Base-by-base conservation (phyloP, 2,888 invertebrate species). In the Griposia aprilina region DNA sequence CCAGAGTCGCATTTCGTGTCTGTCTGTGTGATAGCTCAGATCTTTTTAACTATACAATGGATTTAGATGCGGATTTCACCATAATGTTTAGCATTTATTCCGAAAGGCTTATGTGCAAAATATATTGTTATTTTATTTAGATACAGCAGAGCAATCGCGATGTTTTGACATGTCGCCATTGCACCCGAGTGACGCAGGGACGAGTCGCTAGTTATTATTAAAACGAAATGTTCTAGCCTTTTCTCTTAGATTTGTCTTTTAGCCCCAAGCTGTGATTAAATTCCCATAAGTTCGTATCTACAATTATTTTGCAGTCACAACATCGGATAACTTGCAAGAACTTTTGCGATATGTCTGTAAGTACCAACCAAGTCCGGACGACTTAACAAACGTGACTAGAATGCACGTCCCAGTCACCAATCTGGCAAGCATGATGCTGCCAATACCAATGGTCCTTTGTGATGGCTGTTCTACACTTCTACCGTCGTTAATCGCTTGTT, bases 401-500 rank as follows among this genome's bases (percentile, higher is more conserved):
- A 69, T 70, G 30, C 55, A 41, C 20, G 55, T 63, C 26, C 52
- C 45, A 82, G 57, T 62, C 41, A 79, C 50, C 48, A 78, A 57
- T 62, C 65, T 50, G 62, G 26, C 59, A 65, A 74, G 60, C 71
- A 74, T 70, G 62, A 59, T 73, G 63, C 55, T 73, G 63, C 55
- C 73, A 75, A 55, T 84, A 73, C 30, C 69, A 69, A 75, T 73
- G 68, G 77, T 65, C 77, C 66, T 69, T 73, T 68, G 71, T 77
- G 72, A 48, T 67, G 23, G 62, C 26, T 77, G 75, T 82, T 78
- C 57, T 75, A 73, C 66, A 79, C 67, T 60, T 84, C 36, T 71
- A 66, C 59, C 63, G 74, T 63, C 60, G 20, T 73, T 77, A 84
- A 88, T 84, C 67, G 80, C 48, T 69, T 62, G 72, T 76, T 62